Base-by-base conservation (phyloP, 1,140 invertebrate species). In the Lutraria rhynchaena region DNA sequence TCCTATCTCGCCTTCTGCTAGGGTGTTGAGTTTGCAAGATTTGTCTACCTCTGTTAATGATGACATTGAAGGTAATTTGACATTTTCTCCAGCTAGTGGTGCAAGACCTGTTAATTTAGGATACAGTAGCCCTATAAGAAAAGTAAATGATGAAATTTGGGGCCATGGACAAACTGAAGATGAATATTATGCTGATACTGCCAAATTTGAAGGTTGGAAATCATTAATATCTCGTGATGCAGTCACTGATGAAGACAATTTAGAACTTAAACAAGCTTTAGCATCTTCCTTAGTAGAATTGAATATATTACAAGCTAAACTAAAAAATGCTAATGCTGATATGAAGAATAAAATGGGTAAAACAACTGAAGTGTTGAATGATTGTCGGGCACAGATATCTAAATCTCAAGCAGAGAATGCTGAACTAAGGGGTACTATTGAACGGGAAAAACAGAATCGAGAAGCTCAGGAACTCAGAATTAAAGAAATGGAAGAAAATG, bases 391-490 rank as follows among this genome's bases (percentile, higher is more conserved):
- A 51, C 88, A 90, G 57, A 63, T 90, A 17, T 82, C 86, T 27
- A 88, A 85, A 60, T 84, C 89, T 31, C 89, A 90, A 67, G 88
- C 87, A 19, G 89, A 90, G 75, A 90, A 90, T 82, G 87, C 87
- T 81, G 89, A 90, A 71, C 70, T 89, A 44, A 78, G 88, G 9
- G 84, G 85, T 13, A 82, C 82, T 46, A 71, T 88, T 70, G 87
- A 88, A 35, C 84, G 87, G 44, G 89, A 90, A 55, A 85, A 85
- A 60, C 70, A 69, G 19, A 80, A 77, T 37, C 75, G 77, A 31
- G 84, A 86, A 22, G 58, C 67, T 0, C 63, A 87, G 35, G 87
- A 88, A 27, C 63, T 37, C 4, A 78, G 85, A 61, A 78, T 88
- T 3, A 82, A 84, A 37, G 86, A 88, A 29, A 37, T 87, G 51